These are phyloP conservation scores for Ectemnius continuus DNA, from an alignment of 2,888 invertebrate species.

Conservation along the genomic window DNA sequence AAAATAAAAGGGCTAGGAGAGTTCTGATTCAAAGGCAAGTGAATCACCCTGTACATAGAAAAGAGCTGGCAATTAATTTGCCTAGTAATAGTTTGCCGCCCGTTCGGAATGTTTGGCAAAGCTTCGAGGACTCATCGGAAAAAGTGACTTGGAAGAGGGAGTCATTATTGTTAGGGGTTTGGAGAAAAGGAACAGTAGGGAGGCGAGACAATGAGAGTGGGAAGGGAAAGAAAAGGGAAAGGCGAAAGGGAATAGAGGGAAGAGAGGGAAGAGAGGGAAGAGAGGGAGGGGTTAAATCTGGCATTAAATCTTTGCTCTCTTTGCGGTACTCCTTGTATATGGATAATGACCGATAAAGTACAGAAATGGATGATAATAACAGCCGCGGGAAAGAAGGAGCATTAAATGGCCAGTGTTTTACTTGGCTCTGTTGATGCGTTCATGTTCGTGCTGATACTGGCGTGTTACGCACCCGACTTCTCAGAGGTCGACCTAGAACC, in stretches of 20 bases:
- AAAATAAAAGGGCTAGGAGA: too few species aligned
- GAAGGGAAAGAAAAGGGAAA: too few species aligned
- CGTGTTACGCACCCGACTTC: slow-evolving; percentile 48
- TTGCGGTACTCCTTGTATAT: neutral
- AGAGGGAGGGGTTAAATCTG: neutral
- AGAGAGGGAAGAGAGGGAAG: neutral
- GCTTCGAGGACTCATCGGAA: slow-evolving; percentile 6
- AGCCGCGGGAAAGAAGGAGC: slow-evolving; percentile 40
- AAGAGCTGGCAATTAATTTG: slow-evolving; percentile 28
- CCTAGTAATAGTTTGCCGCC: slow-evolving; percentile 27
- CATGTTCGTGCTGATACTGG: slow-evolving; percentile 3
- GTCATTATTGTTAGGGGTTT: too few species aligned
- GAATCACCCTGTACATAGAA: too few species aligned
- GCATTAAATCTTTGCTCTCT: too few species aligned
- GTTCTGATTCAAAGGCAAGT: too few species aligned
- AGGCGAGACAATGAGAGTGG: too few species aligned
- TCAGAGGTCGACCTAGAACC: slow-evolving; percentile 59
- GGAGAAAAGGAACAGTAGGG: too few species aligned
- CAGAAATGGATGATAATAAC: slow-evolving; percentile 55
- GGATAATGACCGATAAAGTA: slow-evolving; percentile 38
- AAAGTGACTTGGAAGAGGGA: too few species aligned
- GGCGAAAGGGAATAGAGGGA: too few species aligned
- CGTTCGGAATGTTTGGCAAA: slow-evolving; percentile 50
- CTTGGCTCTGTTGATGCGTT: slow-evolving; percentile 42
- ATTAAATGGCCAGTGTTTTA: slow-evolving; percentile 50